Evolutionary conservation across 2,113 vertebrate species (phyloP).

Genomic region (Epinephelus lanceolatus): DNA sequence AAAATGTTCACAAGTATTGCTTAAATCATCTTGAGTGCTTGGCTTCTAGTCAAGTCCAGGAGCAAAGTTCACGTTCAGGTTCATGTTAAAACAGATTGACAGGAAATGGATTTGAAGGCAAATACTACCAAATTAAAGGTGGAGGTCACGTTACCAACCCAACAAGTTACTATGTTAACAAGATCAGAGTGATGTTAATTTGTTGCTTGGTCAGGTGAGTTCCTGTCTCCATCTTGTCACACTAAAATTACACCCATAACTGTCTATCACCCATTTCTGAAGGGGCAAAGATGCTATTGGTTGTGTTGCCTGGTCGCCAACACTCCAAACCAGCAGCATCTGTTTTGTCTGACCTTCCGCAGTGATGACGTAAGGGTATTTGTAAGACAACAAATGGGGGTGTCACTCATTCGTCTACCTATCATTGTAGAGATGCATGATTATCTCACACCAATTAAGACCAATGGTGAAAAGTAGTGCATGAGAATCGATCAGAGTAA

Average conservation of each 20-base stretch:
- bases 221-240: conserved; percentile 57
- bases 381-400: conserved; percentile 52
- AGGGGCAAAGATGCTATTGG: conserved; percentile 79
- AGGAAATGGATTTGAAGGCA: conserved; percentile 64
- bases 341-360: conserved; percentile 80
- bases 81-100: conserved; percentile 64
- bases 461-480: conserved; percentile 56
- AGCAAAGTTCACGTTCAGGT: not conserved
- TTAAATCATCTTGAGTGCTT: conserved; percentile 1
- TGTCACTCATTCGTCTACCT: conserved; percentile 64
- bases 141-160: conserved; percentile 36
- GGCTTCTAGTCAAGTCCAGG: not conserved
- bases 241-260: conserved; percentile 68
- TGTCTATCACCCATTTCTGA: conserved; percentile 77
- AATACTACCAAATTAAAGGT: conserved; percentile 49
- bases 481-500: conserved; percentile 55
- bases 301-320: conserved; percentile 45
- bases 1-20: conserved; percentile 4
- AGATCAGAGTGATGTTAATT: conserved; percentile 37
- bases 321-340: conserved; percentile 71
- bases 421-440: conserved; percentile 72
- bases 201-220: conserved; percentile 69
- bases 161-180: conserved; percentile 46
- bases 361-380: conserved; percentile 76
- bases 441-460: conserved; percentile 48